Evolutionary conservation across 2,797 vertebrate species (phyloP).

Genomic region (Sus cebifrons): DNA sequence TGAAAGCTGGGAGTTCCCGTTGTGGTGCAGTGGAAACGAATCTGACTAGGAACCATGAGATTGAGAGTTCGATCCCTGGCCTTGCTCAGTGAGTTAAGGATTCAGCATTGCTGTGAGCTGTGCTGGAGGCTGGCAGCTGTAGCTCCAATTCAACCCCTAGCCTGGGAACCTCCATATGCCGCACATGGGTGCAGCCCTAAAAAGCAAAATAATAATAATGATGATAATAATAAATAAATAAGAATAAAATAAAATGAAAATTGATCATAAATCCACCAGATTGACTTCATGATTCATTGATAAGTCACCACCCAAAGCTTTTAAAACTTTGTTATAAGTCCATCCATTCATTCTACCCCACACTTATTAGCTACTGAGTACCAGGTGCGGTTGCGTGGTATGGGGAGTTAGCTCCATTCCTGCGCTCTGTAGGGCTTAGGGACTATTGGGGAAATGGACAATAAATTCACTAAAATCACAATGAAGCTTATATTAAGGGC

Average conservation of each 20-base stretch:
- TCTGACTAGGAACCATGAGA: too few species aligned
- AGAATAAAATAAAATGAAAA: conserved; percentile 32
- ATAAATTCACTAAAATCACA: neutral
- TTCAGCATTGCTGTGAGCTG: too few species aligned
- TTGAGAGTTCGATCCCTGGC: too few species aligned
- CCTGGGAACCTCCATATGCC: too few species aligned
- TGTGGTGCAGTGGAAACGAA: too few species aligned
- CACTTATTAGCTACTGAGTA: neutral
- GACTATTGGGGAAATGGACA: neutral
- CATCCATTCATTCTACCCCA: neutral
- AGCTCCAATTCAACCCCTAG: too few species aligned
- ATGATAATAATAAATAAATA: too few species aligned
- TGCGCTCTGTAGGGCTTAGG: neutral
- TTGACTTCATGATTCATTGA: neutral
- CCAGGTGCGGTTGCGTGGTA: neutral
- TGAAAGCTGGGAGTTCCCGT: too few species aligned
- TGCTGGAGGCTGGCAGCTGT: too few species aligned
- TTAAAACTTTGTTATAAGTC: conserved; percentile 28
- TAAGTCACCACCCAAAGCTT: neutral
- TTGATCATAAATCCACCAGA: conserved; percentile 13
- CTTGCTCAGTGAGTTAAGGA: too few species aligned
- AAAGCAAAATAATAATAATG: too few species aligned
- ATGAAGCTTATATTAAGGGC: neutral
- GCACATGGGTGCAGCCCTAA: too few species aligned
- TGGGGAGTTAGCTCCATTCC: neutral